Percentiles rank a stretch among this genome's conserved stretches.
Conservation (phyloP, 2,797 vertebrate genomes). For the Epinephelus coioides region DNA sequence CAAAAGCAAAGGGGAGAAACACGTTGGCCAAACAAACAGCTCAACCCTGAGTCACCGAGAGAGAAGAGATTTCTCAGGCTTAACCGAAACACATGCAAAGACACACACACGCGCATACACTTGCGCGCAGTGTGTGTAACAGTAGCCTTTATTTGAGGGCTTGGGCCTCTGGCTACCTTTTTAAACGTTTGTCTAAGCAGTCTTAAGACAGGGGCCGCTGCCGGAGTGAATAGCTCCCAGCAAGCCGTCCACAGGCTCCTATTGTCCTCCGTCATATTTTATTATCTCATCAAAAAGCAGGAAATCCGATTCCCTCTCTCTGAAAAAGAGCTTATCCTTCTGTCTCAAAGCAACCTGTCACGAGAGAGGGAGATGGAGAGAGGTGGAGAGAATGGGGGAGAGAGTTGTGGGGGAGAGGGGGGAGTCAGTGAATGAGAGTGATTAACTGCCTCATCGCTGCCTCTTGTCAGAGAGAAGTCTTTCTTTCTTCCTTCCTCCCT, state of each 20-base stretch:
- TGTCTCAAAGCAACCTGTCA: slow-evolving; percentile 85
- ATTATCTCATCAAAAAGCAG: slow-evolving; percentile 86
- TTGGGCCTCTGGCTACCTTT: slow-evolving; percentile 78
- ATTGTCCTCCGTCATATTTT: slow-evolving; percentile 84
- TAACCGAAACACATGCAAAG: slow-evolving; percentile 60
- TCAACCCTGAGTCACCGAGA: slow-evolving; percentile 78
- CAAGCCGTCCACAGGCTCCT: slow-evolving; percentile 79
- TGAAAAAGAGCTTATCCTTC: slow-evolving; percentile 85
- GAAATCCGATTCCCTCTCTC: slow-evolving; percentile 85
- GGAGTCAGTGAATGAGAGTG: slow-evolving; percentile 70
- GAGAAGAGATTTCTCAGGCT: slow-evolving; percentile 83
- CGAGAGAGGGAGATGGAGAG: slow-evolving; percentile 71
- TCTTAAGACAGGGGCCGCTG: slow-evolving; percentile 79
- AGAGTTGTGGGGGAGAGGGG: slow-evolving; percentile 51
- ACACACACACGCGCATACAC: slow-evolving; percentile 39
- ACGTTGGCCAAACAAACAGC: slow-evolving; percentile 83
- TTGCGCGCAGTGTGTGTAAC: slow-evolving; percentile 58
- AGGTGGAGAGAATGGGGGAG: slow-evolving; percentile 65
- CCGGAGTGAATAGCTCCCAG: slow-evolving; percentile 78
- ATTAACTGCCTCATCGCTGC: slow-evolving; percentile 77
- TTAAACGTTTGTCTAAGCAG: slow-evolving; percentile 82
- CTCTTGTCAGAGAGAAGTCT: slow-evolving; percentile 51
- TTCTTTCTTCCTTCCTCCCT: slow-evolving; percentile 47
- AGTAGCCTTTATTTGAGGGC: slow-evolving; percentile 74
- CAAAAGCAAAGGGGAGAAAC: slow-evolving; percentile 82